phyloP scores from a whole-genome alignment of 64 coral and sea anemone genomes.

The Actinia equina region DNA sequence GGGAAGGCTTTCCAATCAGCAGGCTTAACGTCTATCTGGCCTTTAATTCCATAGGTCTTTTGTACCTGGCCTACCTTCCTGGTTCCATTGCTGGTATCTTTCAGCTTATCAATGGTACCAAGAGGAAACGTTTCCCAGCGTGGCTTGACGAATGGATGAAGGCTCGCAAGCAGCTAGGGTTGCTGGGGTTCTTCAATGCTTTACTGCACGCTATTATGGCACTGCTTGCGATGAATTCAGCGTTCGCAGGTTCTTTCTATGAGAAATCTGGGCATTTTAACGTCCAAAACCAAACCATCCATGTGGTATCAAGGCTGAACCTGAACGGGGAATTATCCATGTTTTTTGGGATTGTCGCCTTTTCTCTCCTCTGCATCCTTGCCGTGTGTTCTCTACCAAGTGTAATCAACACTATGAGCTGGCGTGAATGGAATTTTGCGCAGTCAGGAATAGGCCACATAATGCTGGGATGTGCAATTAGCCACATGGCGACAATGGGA shows the following conservation, averaged over 20 bases:
- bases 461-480: not conserved
- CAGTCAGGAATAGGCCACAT: not conserved
- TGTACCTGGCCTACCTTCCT: not conserved
- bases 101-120: not conserved
- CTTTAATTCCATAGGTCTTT: not conserved
- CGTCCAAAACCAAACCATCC: not conserved
- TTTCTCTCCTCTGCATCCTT: not conserved
- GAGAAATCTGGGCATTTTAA: not conserved
- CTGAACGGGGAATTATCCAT: not conserved
- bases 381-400: not conserved
- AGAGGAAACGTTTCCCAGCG: not conserved
- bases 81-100: not conserved
- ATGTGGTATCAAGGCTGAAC: not conserved
- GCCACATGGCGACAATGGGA: constrained; percentile 2
- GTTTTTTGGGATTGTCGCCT: not conserved
- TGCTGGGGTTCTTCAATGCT: not conserved
- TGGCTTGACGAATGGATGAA: not conserved
- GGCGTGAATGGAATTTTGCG: not conserved
- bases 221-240: not conserved
- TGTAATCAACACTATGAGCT: constrained; percentile 3
- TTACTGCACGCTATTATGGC: constrained; percentile 4
- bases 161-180: not conserved
- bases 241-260: not conserved
- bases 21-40: not conserved
- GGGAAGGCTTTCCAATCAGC: not conserved